These are phyloP conservation scores for Mesorhabditis sp. DNA, from an alignment of 2,888 invertebrate species.

Conservation along the genomic window DNA sequence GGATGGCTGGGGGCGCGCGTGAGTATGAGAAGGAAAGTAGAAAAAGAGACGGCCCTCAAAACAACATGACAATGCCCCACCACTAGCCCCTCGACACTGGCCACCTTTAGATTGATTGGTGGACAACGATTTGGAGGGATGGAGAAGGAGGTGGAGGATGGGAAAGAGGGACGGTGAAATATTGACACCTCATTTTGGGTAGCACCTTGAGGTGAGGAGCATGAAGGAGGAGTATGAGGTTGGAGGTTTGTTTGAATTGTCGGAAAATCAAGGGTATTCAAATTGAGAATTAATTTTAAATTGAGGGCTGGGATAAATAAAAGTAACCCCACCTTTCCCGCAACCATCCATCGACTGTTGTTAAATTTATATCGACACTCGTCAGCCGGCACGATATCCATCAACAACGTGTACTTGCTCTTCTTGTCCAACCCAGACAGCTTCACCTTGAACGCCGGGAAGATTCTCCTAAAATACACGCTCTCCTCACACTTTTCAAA, in stretches of 20 bases:
- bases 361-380: constrained; percentile 74
- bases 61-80: constrained; percentile 5
- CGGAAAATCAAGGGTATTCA: no score
- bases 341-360: constrained; percentile 72
- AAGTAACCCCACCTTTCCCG: constrained; percentile 92
- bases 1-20: no score
- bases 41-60: background rate
- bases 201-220: no score
- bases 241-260: no score
- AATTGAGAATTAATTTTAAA: no score
- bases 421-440: constrained; percentile 96
- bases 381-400: constrained; percentile 98
- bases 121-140: background rate
- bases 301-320: constrained; percentile 73
- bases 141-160: no score
- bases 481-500: no score
- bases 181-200: no score
- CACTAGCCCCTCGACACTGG: no score
- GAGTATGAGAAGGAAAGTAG: no score
- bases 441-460: constrained; percentile 98
- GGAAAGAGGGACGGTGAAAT: no score
- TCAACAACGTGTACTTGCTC: constrained; percentile 94
- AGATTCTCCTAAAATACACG: constrained; percentile 84
- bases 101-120: background rate
- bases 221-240: no score